Evolutionary conservation across 2,888 invertebrate species (phyloP).

Genomic region (Anaspis maculata): DNA sequence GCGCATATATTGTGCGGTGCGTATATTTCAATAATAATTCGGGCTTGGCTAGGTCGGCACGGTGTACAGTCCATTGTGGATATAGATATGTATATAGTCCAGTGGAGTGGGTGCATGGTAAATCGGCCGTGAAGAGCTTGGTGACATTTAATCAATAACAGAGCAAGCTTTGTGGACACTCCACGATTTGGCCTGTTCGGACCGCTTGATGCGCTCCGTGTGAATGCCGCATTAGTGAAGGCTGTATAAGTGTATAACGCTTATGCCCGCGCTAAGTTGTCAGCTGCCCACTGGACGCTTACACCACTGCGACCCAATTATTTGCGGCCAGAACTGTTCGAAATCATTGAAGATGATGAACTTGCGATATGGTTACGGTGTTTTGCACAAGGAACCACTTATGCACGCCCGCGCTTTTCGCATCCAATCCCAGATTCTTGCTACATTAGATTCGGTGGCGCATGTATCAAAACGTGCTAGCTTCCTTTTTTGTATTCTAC

Average conservation of each 20-base stretch:
- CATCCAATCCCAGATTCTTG: no score
- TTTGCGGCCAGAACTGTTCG: background rate
- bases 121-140: slow-evolving; percentile 38
- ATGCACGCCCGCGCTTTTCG: no score
- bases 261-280: no score
- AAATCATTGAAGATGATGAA: background rate
- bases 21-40: no score
- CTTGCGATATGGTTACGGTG: background rate
- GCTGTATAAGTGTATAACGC: no score
- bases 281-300: slow-evolving; percentile 10
- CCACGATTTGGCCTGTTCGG: slow-evolving; percentile 22
- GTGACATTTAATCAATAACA: slow-evolving; percentile 40
- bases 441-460: no score
- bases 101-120: slow-evolving; percentile 33
- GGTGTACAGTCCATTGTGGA: slow-evolving; percentile 22
- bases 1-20: no score
- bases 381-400: background rate
- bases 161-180: slow-evolving; percentile 34
- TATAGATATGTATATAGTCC: slow-evolving; percentile 19
- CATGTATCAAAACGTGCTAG: no score
- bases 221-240: no score
- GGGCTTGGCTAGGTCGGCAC: no score
- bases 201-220: slow-evolving; percentile 23
- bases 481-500: no score
- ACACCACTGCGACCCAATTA: slow-evolving; percentile 10